phyloP scores from a whole-genome alignment of 2,113 vertebrate species.

The Saccopteryx leptura region DNA sequence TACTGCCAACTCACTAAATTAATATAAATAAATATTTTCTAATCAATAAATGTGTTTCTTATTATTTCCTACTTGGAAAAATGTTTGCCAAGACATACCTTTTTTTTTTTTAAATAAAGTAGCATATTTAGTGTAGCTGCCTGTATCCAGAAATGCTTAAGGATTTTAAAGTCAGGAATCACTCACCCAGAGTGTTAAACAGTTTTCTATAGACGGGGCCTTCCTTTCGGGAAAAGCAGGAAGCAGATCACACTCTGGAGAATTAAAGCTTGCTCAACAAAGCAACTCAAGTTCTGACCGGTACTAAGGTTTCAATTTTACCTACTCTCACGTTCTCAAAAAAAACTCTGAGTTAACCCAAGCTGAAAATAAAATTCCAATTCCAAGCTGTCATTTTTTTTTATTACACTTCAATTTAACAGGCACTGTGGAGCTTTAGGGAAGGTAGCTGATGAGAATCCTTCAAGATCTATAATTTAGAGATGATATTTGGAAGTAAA shows the following conservation, averaged over 20 bases:
- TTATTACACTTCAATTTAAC: conserved; percentile 64
- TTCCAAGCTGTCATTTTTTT: conserved; percentile 55
- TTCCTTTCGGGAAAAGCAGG: not conserved
- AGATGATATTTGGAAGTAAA: conserved; percentile 80
- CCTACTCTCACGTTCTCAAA: not conserved
- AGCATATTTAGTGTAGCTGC: not conserved
- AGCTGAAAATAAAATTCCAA: conserved; percentile 77
- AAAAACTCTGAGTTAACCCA: conserved; percentile 65
- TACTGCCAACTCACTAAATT: not conserved
- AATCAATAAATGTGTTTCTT: not conserved
- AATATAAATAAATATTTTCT: conserved; percentile 26
- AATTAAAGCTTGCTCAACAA: conserved; percentile 44
- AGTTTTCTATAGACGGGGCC: not conserved
- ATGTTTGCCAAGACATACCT: not conserved
- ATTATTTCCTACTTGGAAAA: conserved; percentile 41
- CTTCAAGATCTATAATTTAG: conserved; percentile 65
- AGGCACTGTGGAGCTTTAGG: conserved; percentile 69
- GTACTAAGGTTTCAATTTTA: conserved; percentile 50
- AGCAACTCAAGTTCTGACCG: conserved; percentile 5
- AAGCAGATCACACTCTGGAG: not conserved
- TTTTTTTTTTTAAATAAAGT: conserved; percentile 43
- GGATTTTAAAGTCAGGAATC: not conserved
- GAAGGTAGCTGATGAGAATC: conserved; percentile 77
- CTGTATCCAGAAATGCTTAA: conserved; percentile 11
- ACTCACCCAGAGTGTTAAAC: not conserved